Base-by-base conservation (phyloP, 2,888 invertebrate species). In the Galerucella pusilla region DNA sequence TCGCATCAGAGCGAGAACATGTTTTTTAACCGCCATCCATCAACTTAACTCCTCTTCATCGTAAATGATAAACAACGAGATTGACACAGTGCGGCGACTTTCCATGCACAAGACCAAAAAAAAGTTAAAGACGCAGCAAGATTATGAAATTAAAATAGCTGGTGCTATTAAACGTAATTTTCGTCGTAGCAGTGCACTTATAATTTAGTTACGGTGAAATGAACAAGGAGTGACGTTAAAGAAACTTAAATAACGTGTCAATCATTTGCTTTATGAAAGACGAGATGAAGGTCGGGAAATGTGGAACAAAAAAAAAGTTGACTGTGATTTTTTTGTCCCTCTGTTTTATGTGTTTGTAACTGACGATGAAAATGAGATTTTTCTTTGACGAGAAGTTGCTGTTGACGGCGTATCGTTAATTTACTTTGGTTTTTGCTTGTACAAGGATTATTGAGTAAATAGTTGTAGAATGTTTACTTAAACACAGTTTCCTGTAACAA, bases 201-300 rank as follows among this genome's bases (percentile, higher is more conserved):
- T 80, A 79, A 80, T 78, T 80, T 79, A 68, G 80, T 80, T 80
- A 79, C 78, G 79, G 75, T 77, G 57, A 67, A 45, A 59, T 60
- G 52, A 69, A 74, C 73, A 75, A 75, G 77, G 75, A 80, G 77
- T 81, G 83, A 82, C 81, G 82, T 80, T 83, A 80, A 80, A 83
- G 84, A 79, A 83, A 83, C 83, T 84, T 84, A 83, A 84, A 84
- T 84, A 84, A 83, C 82, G 81, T 83, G 83, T 84, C 84, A 83
- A 83, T 84, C 84, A 83, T 75, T 69, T 75, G 75, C 28, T 61
- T 61, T 49, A 46, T 68, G 49, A 35, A 16, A 54, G 68, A 28
- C 80, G 77, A 81, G 81, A 81, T 20, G 57, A 82, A 83, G 80
- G 82, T 80, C 82, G 81, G 35, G 35, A 35, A 35, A 35, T 35